phyloP scores from a whole-genome alignment of 2,888 invertebrate genomes.

The Luperina nickerlii region DNA sequence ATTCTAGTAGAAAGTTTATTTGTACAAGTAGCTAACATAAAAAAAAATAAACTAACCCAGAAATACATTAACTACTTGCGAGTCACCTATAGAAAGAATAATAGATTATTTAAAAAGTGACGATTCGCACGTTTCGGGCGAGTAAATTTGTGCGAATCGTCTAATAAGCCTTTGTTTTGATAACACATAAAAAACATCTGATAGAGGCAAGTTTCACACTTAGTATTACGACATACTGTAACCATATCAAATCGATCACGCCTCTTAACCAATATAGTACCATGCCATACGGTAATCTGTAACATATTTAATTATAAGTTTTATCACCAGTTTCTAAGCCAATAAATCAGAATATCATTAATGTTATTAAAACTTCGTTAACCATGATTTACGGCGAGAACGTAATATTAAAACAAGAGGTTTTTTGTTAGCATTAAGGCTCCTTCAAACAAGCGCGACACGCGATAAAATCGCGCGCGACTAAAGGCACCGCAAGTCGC shows the following conservation, averaged over 20 bases:
- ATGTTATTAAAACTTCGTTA: conserved; percentile 49
- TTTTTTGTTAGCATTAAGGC: conserved; percentile 42
- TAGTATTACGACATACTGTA: background rate
- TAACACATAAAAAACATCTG: no score
- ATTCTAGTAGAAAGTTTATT: background rate
- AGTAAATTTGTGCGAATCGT: no score
- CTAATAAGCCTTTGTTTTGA: no score
- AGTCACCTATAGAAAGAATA: no score
- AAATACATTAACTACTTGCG: no score
- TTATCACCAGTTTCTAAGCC: conserved; percentile 39
- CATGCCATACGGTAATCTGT: conserved; percentile 33
- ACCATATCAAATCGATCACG: conserved; percentile 33
- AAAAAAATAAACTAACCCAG: no score
- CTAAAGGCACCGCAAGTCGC: no score
- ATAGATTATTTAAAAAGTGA: no score
- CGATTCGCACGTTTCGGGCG: no score
- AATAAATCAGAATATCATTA: conserved; percentile 65
- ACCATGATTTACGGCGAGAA: conserved; percentile 56
- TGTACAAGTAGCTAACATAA: background rate
- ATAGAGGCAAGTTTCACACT: background rate
- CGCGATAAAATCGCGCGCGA: no score
- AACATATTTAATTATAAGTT: conserved; percentile 52
- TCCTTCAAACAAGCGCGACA: no score
- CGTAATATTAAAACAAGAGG: conserved; percentile 10
- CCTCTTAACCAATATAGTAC: conserved; percentile 21